A percentile compares a stretch with the other conserved stretches of the same genome.
These are phyloP conservation scores for Siniperca undulata DNA, from an alignment of 2,797 vertebrate genomes.

Conservation along the genomic window DNA sequence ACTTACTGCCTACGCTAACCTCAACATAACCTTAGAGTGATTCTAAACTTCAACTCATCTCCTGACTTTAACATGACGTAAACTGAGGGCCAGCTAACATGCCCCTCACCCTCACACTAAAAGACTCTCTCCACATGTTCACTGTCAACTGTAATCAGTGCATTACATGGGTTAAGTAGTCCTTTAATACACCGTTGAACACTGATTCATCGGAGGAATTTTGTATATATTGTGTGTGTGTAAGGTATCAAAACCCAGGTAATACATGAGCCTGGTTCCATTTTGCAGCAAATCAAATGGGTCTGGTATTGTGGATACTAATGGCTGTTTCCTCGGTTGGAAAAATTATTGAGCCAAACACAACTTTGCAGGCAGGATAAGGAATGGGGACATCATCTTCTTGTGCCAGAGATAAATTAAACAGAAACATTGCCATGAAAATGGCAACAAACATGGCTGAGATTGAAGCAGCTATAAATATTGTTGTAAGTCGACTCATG, in stretches of 20 bases:
- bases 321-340: not conserved
- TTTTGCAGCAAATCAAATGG: not conserved
- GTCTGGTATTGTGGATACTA: not conserved
- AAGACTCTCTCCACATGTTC: constrained; percentile 39
- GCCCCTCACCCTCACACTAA: not conserved
- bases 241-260: no score
- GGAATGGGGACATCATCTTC: not conserved
- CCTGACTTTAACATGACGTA: not conserved
- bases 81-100: not conserved
- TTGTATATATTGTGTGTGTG: no score
- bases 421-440: not conserved
- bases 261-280: no score
- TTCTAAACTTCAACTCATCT: not conserved
- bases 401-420: not conserved
- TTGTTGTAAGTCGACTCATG: not conserved
- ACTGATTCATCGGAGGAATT: not conserved
- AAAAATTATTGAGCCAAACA: not conserved
- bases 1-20: not conserved
- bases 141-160: constrained; percentile 33
- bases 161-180: no score
- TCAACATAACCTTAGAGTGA: not conserved
- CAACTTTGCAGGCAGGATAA: not conserved
- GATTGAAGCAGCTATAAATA: accelerated
- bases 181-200: not conserved
- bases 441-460: not conserved